Base-by-base conservation (phyloP, 2,797 vertebrate genomes). In the Calcarius lapponicus region DNA sequence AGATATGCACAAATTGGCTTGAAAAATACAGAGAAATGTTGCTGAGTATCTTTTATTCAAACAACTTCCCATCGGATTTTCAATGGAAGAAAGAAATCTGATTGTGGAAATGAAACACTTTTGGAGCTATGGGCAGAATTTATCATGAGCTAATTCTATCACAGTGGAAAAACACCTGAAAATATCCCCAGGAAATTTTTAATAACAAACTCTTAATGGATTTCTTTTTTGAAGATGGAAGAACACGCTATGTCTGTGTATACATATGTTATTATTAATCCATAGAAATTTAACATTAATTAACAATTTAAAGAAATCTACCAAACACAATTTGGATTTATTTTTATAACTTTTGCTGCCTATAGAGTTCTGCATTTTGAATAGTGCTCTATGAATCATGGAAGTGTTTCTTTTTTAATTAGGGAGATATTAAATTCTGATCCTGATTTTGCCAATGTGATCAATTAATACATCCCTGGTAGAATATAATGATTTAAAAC, bases 81-180 rank as follows among this genome's bases (percentile, higher is more conserved):
- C 47, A 71, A 45, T 62, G 47, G 71, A 53, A 80, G 80, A 74
- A 87, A 78, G 83, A 45, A 45, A 83, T 85, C 53, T 74, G 38
- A 69, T 86, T 88, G 71, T 90, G 92, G 80, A 97, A 95, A 93
- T 92, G 17, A 74, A 85, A 69, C 21, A 48, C 51, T 93, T 53
- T 75, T 89, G 74, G 88, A 85, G 28, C 50, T 57, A 65, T 4
- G 32, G 60, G 38, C 34, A 92, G 74, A 95, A 86, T 93, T 88
- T 82, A 51, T 82, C 38, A 48, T 54, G 53, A 94, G 42, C 25
- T 51, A 73, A 90, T 78, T 53, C 38, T 88, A 43, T 73, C 3
- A 10, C 50, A 61, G 40, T 51, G 86, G 88, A 90, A 94, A 91
- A 95, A 36, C 60, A 92, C 88, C 94, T 95, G 90, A 92, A 95